Evolutionary conservation across 2,113 vertebrate genomes (phyloP), one percentile per base, ranked within the genome.

Genomic region (Limanda limanda): DNA sequence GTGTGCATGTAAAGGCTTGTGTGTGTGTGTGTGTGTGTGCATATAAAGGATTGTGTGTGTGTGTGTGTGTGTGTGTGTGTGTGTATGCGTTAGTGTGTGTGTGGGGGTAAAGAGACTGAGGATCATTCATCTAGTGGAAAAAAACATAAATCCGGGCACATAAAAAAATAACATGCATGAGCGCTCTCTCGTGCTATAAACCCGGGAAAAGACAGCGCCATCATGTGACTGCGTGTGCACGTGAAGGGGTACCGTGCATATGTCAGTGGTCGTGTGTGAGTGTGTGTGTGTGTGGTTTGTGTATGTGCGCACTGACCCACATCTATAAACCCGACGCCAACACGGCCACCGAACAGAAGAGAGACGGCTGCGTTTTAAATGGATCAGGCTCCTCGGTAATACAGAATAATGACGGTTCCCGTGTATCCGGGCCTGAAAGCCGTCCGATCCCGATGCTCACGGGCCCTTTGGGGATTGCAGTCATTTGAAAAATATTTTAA

Each of bases 401-500:
- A 83, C 87, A 83, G 81, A 91, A 83, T 88, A 89, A 90, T 88
- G 82, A 85, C 21, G 73, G 45, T 69, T 54, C 83, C 60, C 24
- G 67, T 82, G 37, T 78, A 84, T 91, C 85, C 82, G 81, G 71
- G 59, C 65, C 65, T 79, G 77, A 78, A 90, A 87, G 79, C 83
- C 84, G 64, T 83, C 78, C 87, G 85, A 85, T 83, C 83, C 84
- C 86, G 76, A 3, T 56, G 66, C 86, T 93, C 88, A 89, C 74
- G 56, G 90, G 86, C 87, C 91, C 89, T 88, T 78, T 81, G 90
- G 88, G 90, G 91, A 90, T 93, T 93, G 92, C 72, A 89, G 88
- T 74, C 84, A 92, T 92, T 92, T 91, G 82, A 91, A 92, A 92
- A 93, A 91, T 90, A 88, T 93, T 94, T 91, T 89, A 89, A 93